These are phyloP conservation scores for Phrixothrix hirtus DNA, from an alignment of 2,888 invertebrate genomes.

Conservation along the genomic window DNA sequence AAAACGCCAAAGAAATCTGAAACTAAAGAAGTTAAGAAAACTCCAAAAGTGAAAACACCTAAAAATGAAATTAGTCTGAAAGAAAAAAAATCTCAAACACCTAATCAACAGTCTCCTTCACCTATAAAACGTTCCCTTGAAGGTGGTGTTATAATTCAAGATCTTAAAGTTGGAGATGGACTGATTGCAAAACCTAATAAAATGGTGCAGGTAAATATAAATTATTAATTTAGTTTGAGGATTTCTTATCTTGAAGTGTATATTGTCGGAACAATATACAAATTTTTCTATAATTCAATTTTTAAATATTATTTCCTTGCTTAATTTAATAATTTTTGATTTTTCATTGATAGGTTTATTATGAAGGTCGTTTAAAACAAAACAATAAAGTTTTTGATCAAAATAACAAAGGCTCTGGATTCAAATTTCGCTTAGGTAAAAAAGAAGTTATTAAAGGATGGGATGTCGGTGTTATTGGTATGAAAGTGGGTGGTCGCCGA, in stretches of 20 bases:
- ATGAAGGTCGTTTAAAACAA: constrained; percentile 78
- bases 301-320: too few species aligned
- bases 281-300: too few species aligned
- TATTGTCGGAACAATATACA: too few species aligned
- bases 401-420: constrained; percentile 74
- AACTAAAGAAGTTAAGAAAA: constrained; percentile 37
- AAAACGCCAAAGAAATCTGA: not conserved
- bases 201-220: constrained; percentile 62
- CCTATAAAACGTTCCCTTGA: constrained; percentile 62
- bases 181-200: constrained; percentile 77
- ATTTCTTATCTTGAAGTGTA: constrained; percentile 51
- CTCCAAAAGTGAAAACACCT: constrained; percentile 43
- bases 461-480: constrained; percentile 87
- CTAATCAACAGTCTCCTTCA: constrained; percentile 24
- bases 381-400: constrained; percentile 89
- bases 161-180: constrained; percentile 79
- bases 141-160: constrained; percentile 83
- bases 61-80: constrained; percentile 1
- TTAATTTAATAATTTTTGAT: too few species aligned
- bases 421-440: constrained; percentile 81
- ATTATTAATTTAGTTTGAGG: too few species aligned
- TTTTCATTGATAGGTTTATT: too few species aligned
- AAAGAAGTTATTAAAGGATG: constrained; percentile 90
- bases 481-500: constrained; percentile 93
- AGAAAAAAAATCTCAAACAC: constrained; percentile 34